Evolutionary conservation across 2,113 vertebrate genomes (phyloP), one percentile per base, ranked within the genome.

Genomic region (Neopipo cinnamomea): DNA sequence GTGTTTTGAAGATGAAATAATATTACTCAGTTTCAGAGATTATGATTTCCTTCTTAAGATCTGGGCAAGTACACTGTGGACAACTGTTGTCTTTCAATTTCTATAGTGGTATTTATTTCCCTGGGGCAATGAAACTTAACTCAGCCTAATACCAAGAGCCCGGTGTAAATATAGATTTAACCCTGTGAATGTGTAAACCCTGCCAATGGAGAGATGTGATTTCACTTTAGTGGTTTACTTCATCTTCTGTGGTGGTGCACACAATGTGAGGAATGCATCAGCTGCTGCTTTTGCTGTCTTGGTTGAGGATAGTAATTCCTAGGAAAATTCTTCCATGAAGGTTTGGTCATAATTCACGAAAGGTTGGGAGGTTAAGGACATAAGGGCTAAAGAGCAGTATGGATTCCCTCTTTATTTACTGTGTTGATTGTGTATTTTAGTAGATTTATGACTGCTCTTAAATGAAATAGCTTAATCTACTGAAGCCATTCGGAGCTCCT

Each of bases 191-290:
- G 66, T 66, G 65, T 59, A 79, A 96, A 90, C 76, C 83, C 68
- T 93, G 46, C 5, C 17, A 85, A 86, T 35, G 37, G 7, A 82
- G 95, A 89, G 77, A 87, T 63, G 83, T 15, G 22, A 73, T 93
- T 96, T 65, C 81, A 76, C 52, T 87, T 95, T 86, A 93, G 70
- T 76, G 68, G 73, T 89, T 97, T 47, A 39, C 49, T 95, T 96
- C 91, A 39, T 93, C 44, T 88, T 96, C 55, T 89, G 77, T 80
- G 24, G 37, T 44, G 14, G 66, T 65, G 30, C 27, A 70, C 71
- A 70, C 30, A 93, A 39, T 28, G 33, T 46, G 33, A 95, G 42
- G 28, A 85, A 61, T 89, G 55, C 77, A 94, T 95, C 65, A 86
- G 33, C 59, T 67, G 52, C 59, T 78, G 44, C 30, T 65, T 65